Base-by-base conservation (phyloP, 1,140 invertebrate genomes). In the Aphelinus atriplicis region DNA sequence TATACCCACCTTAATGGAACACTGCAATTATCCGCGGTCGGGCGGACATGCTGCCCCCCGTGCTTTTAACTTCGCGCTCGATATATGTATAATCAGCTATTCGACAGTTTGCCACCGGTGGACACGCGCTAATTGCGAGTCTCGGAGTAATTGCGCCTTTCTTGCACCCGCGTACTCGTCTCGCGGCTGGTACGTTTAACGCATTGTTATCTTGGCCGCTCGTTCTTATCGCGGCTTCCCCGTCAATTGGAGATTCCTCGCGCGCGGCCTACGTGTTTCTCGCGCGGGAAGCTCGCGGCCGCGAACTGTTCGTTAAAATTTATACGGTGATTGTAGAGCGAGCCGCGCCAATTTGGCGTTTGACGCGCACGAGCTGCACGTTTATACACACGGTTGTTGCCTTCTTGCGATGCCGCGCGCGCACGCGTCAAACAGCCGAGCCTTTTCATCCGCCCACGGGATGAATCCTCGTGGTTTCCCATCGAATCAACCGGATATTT, bases 1-100 rank as follows among this genome's bases (percentile, higher is more conserved):
- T 64, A 26, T 26, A 69, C 67, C 53, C 43, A 65, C 47, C 61
- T 46, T 75, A 75, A 75, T 70, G 60, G 70, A 75, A 61, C 43
- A 57, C 51, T 63, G 66, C 10, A 69, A 56, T 68, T 57, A 57
- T 69, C 67, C 66, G n/a, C 6, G 45, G 56, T 61, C 47, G 2
- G 57, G 9, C 9, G 9, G 51, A 9, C 51, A 53, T 53, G 9
- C 51, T 53, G 26, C 26, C 26, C 26, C 26, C 26, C 26, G 26
- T 26, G 26, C 26, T 26, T 26, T 26, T 26, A 26, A 26, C 9
- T 53, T 53, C 51, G 4, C 51, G 51, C 51, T 9, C 51, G 51
- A 53, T 9, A 53, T 4, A 53, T 9, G 51, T 4, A 53, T 75
- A 75, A 75, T 71, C 61, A 76, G 66, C 48, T 51, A 51, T 71